These are phyloP conservation scores for Orcinus orca DNA, from an alignment of 2,113 vertebrate genomes.

Conservation along the genomic window DNA sequence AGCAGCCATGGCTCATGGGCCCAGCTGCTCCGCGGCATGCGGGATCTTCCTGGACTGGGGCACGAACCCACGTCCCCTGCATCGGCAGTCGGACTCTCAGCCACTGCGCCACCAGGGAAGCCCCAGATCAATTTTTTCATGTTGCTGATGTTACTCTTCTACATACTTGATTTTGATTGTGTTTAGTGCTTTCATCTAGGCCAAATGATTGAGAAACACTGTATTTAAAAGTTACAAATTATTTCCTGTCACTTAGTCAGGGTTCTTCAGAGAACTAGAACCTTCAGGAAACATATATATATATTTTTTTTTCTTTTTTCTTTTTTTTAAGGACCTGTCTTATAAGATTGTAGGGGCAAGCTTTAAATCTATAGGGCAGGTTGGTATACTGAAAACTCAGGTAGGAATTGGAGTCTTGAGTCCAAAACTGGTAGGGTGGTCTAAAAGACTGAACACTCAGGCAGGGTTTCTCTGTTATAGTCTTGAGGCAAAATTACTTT, in stretches of 20 bases:
- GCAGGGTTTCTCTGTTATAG: background rate
- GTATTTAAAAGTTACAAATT: background rate
- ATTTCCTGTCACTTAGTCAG: background rate
- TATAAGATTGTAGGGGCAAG: background rate
- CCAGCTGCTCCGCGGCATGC: no score
- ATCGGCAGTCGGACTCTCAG: no score
- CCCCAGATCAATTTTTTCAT: background rate
- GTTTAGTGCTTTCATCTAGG: background rate
- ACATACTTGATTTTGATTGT: background rate
- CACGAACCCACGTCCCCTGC: no score
- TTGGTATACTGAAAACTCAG: background rate
- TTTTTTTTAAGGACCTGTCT: background rate
- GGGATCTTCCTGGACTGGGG: no score
- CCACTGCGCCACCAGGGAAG: no score
- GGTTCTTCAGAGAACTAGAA: background rate
- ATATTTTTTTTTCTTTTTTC: background rate
- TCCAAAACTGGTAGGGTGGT: background rate
- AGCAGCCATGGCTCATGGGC: no score
- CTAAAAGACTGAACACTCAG: background rate
- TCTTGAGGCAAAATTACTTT: background rate
- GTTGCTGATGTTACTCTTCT: background rate
- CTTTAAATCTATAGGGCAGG: background rate
- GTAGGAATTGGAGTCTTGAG: background rate
- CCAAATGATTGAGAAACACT: background rate
- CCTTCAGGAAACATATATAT: background rate